phyloP scores from a whole-genome alignment of 2,113 vertebrate species.

The Forbesichthys agassizii region DNA sequence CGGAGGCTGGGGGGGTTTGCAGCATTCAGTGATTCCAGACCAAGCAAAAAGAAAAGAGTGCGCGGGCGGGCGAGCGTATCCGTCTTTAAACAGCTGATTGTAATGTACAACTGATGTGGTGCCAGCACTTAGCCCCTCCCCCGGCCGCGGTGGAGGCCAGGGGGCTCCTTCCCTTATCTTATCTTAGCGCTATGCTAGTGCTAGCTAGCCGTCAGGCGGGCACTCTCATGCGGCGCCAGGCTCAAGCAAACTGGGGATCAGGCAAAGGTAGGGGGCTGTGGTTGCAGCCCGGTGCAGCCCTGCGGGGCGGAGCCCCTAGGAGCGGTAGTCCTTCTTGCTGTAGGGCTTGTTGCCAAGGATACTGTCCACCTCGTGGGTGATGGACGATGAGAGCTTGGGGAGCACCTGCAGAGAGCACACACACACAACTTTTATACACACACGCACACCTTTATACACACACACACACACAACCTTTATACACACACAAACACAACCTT shows the following conservation, averaged over 20 bases:
- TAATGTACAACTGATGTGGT: constrained; percentile 65
- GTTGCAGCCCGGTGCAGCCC: constrained; percentile 34
- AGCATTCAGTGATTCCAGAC: no score
- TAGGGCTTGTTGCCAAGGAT: constrained; percentile 99
- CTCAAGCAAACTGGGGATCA: constrained; percentile 88
- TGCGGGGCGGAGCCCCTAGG: constrained; percentile 73
- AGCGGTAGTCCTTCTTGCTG: constrained; percentile 99
- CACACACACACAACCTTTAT: no score
- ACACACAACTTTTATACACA: background rate
- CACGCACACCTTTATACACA: no score
- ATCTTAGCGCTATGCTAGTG: background rate
- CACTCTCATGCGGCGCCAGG: constrained; percentile 80
- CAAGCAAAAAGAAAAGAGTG: background rate
- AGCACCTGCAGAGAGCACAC: constrained; percentile 82
- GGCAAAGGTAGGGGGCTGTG: constrained; percentile 69
- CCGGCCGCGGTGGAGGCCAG: constrained; percentile 44
- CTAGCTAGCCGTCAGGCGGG: constrained; percentile 54
- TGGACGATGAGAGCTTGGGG: constrained; percentile 96
- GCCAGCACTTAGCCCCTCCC: constrained; percentile 43
- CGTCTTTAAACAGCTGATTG: constrained; percentile 67
- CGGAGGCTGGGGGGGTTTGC: no score
- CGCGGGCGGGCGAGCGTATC: constrained; percentile 72
- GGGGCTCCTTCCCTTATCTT: constrained; percentile 39
- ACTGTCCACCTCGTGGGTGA: constrained; percentile 96
- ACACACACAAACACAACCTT: no score